These are phyloP conservation scores for Okamejei kenojei DNA, from an alignment of 2,797 vertebrate species.

Conservation along the genomic window DNA sequence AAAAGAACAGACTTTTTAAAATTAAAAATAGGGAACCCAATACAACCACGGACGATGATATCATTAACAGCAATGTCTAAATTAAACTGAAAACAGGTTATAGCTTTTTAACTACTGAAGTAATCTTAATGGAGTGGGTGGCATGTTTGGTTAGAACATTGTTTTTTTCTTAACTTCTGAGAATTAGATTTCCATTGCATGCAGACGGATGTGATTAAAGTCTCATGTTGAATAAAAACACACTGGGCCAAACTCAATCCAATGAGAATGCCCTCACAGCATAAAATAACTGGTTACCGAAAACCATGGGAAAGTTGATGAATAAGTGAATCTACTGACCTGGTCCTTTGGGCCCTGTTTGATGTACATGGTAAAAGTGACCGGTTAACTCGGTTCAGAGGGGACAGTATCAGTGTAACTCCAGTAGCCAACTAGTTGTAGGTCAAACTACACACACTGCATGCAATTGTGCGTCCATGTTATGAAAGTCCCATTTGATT, in stretches of 20 bases:
- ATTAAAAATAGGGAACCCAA: slow-evolving; percentile 23
- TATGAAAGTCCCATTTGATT: background rate
- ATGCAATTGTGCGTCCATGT: background rate
- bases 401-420: background rate
- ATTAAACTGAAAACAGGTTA: background rate
- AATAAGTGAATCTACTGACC: background rate
- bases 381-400: background rate
- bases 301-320: background rate
- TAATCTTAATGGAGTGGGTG: background rate
- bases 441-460: background rate
- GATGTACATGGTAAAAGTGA: background rate
- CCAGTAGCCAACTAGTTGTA: background rate
- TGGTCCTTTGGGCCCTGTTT: too few species aligned
- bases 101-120: background rate
- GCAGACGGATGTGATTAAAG: background rate
- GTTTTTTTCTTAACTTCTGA: background rate
- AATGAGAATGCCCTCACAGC: background rate
- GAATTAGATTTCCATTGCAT: background rate
- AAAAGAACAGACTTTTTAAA: slow-evolving; percentile 11
- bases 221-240: background rate
- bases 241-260: background rate
- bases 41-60: background rate
- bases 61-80: slow-evolving; percentile 29
- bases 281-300: background rate
- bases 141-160: background rate